These are phyloP conservation scores for Peucedramus taeniatus DNA, from an alignment of 2,113 vertebrate genomes.

Conservation along the genomic window DNA sequence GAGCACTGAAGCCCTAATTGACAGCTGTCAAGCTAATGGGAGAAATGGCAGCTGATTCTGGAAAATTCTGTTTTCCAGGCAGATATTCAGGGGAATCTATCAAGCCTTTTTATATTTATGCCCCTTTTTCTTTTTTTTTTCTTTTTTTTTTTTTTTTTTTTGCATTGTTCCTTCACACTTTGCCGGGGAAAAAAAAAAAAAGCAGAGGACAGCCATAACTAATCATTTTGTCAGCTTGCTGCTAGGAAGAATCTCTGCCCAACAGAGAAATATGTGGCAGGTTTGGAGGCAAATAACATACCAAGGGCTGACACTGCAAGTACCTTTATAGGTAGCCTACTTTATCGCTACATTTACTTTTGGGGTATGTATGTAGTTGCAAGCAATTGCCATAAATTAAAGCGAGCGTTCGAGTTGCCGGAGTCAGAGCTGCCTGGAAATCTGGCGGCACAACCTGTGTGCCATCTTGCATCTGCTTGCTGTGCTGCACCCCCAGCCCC, in stretches of 20 bases:
- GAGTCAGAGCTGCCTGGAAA: constrained; percentile 21
- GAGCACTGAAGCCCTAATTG: constrained; percentile 93
- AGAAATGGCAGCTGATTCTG: constrained; percentile 88
- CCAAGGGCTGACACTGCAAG: constrained; percentile 58
- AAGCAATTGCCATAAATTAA: constrained; percentile 37
- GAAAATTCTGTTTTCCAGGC: constrained; percentile 85
- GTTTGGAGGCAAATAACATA: constrained; percentile 63
- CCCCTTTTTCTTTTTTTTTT: background rate
- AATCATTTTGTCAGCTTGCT: constrained; percentile 84
- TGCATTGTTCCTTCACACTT: constrained; percentile 71
- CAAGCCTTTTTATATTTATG: constrained; percentile 59
- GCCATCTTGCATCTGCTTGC: background rate
- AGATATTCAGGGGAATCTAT: constrained; percentile 76
- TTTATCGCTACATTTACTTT: constrained; percentile 48
- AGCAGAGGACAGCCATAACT: constrained; percentile 81
- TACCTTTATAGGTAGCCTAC: constrained; percentile 58
- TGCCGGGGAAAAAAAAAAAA: background rate
- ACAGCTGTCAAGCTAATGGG: constrained; percentile 97
- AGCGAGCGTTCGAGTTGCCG: background rate
- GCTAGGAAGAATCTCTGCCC: constrained; percentile 80
- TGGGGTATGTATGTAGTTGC: constrained; percentile 26
- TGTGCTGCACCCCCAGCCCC: background rate
- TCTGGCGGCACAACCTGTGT: background rate
- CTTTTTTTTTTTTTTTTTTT: background rate
- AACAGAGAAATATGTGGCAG: constrained; percentile 74